Evolutionary conservation across 2,113 vertebrate genomes (phyloP).

Genomic region (Tupaia tana): DNA sequence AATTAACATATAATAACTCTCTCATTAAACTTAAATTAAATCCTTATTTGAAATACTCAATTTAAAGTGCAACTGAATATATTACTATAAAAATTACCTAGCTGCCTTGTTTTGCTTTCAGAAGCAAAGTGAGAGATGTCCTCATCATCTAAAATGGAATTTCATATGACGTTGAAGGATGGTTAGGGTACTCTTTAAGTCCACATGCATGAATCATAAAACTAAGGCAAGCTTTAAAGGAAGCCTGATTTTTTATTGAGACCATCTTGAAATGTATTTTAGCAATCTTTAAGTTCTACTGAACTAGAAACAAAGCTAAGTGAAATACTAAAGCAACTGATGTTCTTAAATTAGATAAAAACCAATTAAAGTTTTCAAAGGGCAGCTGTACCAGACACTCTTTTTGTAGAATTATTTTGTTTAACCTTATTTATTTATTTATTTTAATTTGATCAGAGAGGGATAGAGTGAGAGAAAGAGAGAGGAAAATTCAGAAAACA

Average conservation of each 20-base stretch:
- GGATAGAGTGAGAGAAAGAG: no score
- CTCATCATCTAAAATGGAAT: conserved; percentile 40
- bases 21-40: conserved; percentile 88
- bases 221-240: neutral
- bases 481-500: no score
- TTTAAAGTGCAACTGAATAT: conserved; percentile 84
- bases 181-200: neutral
- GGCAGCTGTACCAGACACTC: neutral
- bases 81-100: conserved; percentile 74
- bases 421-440: no score
- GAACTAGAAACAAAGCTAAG: conserved; percentile 15
- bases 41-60: conserved; percentile 82
- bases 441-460: no score
- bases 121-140: conserved; percentile 62
- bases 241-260: neutral
- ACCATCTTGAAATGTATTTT: neutral
- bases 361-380: neutral
- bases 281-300: conserved; percentile 2
- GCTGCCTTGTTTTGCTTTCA: conserved; percentile 74
- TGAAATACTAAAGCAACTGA: neutral
- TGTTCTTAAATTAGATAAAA: neutral
- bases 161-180: neutral
- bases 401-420: no score
- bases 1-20: conserved; percentile 90
- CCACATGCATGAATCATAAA: neutral